Percentiles rank a stretch among this genome's conserved stretches.
phyloP scores from a whole-genome alignment of 1,140 invertebrate species.

The Homalodisca vitripennis region DNA sequence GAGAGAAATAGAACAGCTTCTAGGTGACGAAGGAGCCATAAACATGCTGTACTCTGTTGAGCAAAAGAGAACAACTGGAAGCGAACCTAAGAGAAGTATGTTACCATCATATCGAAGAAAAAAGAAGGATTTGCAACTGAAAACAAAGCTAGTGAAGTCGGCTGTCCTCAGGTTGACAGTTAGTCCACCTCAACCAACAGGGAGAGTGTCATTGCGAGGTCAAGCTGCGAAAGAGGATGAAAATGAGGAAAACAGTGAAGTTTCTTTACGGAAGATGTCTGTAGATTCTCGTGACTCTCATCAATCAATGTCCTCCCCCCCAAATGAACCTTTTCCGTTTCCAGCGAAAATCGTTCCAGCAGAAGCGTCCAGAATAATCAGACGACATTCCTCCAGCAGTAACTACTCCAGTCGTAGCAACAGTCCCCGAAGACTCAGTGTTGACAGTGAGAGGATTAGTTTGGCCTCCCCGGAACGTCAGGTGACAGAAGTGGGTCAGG shows the following conservation, averaged over 20 bases:
- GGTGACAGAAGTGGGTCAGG: not conserved
- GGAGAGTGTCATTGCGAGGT: slow-evolving; percentile 23
- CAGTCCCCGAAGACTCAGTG: slow-evolving; percentile 47
- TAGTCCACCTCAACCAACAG: slow-evolving; percentile 25
- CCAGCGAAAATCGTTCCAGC: slow-evolving; percentile 54
- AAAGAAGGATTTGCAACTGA: slow-evolving; percentile 43
- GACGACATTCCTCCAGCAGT: slow-evolving; percentile 72
- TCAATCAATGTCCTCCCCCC: slow-evolving; percentile 49
- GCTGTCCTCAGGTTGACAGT: slow-evolving; percentile 51
- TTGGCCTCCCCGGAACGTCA: not conserved
- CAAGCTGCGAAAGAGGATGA: slow-evolving; percentile 17
- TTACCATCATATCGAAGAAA: slow-evolving; percentile 43
- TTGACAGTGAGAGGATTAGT: slow-evolving; percentile 25
- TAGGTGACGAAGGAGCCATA: slow-evolving; percentile 82
- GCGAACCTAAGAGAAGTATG: slow-evolving; percentile 39
- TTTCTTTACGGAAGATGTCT: slow-evolving; percentile 36
- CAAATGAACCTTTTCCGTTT: slow-evolving; percentile 47
- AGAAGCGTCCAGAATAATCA: slow-evolving; percentile 75
- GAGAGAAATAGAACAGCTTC: slow-evolving; percentile 67
- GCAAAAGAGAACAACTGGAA: slow-evolving; percentile 45
- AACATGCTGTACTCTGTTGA: slow-evolving; percentile 79
- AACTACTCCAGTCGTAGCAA: slow-evolving; percentile 72
- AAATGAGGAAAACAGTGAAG: not conserved
- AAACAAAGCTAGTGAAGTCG: slow-evolving; percentile 55
- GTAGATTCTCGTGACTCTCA: slow-evolving; percentile 40